Percentiles rank a stretch among this genome's conserved stretches.
Evolutionary conservation across 2,113 vertebrate genomes (phyloP).

Genomic region (Trinectes maculatus): DNA sequence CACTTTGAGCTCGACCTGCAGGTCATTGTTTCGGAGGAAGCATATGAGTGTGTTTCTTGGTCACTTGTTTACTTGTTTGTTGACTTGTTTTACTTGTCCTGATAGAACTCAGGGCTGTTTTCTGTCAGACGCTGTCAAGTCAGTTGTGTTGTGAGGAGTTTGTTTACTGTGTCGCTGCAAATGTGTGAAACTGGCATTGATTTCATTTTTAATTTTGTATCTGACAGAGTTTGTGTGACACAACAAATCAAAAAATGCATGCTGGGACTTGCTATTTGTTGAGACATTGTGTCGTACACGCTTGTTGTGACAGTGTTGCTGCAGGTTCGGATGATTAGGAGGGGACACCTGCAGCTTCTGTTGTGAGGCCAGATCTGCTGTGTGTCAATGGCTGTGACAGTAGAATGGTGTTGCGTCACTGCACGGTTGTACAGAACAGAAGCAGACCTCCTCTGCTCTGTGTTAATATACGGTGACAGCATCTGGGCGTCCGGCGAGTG

Average conservation of each 20-base stretch:
- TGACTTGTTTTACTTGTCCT: neutral
- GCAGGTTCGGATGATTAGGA: constrained; percentile 6
- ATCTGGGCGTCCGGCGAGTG: constrained; percentile 42
- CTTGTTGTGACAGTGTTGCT: constrained; percentile 1
- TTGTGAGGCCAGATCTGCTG: constrained; percentile 47
- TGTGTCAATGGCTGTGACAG: constrained; percentile 60
- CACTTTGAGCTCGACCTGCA: neutral
- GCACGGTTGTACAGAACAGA: constrained; percentile 22
- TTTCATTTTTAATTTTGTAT: neutral
- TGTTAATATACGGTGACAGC: constrained; percentile 58
- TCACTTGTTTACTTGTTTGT: constrained; percentile 1
- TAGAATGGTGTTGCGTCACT: constrained; percentile 37
- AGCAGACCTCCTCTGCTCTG: constrained; percentile 27
- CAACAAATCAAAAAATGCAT: neutral
- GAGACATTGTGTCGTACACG: neutral
- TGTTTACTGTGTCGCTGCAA: too few species aligned
- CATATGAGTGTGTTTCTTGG: too few species aligned
- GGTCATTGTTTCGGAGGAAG: neutral
- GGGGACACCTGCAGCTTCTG: constrained; percentile 48
- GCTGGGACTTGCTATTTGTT: neutral
- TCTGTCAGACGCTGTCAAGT: too few species aligned
- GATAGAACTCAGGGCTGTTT: too few species aligned
- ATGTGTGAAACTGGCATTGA: too few species aligned
- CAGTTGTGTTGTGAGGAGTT: too few species aligned
- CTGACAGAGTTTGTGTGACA: neutral